A percentile compares a stretch with the other conserved stretches of the same genome.
Evolutionary conservation across 92 coral and sea anemone species (phyloP).

Genomic region (Porites lobata): DNA sequence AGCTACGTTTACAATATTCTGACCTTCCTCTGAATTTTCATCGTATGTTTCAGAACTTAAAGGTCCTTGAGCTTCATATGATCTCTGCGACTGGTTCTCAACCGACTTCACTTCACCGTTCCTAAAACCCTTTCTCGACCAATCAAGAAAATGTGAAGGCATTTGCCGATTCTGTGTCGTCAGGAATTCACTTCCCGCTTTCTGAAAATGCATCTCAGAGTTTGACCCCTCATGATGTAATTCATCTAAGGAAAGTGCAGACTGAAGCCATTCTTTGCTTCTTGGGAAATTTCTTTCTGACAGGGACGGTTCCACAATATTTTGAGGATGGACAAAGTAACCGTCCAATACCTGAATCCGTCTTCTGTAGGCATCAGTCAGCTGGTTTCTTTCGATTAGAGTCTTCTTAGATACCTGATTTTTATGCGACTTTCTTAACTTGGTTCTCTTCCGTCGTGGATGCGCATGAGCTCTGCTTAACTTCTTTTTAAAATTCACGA

Average conservation of each 20-base stretch:
- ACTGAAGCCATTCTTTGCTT: not conserved
- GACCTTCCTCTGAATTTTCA: constrained; percentile 20
- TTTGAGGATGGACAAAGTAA: constrained; percentile 27
- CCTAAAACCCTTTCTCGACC: not conserved
- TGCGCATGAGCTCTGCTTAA: not conserved
- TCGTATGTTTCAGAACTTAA: not conserved
- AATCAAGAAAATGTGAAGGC: not conserved
- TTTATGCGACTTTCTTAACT: not conserved
- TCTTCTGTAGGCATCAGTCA: not conserved
- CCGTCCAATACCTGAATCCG: constrained; percentile 21
- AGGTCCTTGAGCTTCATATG: not conserved
- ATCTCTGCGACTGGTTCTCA: not conserved
- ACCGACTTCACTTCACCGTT: not conserved
- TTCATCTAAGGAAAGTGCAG: not conserved
- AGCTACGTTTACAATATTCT: constrained; percentile 20
- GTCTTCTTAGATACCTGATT: not conserved
- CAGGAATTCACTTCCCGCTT: not conserved
- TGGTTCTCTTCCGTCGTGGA: not conserved
- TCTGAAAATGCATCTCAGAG: not conserved
- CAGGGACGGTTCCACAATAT: not conserved
- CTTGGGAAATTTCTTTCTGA: not conserved
- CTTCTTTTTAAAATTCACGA: not conserved
- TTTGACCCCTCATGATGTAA: not conserved
- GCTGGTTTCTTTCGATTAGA: not conserved
- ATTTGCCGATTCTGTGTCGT: not conserved